phyloP scores from a whole-genome alignment of 2,797 vertebrate genomes.

The Chrysolophus pictus region DNA sequence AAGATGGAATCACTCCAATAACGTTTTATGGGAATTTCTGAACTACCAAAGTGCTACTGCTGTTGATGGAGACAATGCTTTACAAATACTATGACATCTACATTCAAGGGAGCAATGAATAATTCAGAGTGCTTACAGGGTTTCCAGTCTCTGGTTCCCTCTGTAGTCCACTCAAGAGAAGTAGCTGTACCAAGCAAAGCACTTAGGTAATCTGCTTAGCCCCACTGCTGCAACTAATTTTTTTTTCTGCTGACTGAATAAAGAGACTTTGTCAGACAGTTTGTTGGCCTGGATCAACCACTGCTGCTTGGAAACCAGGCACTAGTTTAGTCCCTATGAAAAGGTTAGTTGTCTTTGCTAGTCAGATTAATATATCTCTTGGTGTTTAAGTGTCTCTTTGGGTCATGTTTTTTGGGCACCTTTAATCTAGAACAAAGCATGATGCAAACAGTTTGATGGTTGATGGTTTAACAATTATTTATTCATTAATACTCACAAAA shows the following conservation, averaged over 20 bases:
- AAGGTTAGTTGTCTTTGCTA: background rate
- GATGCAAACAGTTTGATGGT: background rate
- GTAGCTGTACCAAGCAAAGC: background rate
- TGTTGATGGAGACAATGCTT: background rate
- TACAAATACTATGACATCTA: accelerated
- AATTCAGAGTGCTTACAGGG: background rate
- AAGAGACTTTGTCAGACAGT: background rate
- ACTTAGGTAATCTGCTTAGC: background rate
- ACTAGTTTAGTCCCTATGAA: too few species aligned
- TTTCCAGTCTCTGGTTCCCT: background rate
- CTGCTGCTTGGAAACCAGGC: background rate
- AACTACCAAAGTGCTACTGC: background rate
- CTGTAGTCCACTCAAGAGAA: background rate
- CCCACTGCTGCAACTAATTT: background rate
- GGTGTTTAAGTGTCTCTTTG: background rate
- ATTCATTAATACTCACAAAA: background rate
- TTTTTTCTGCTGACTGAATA: background rate
- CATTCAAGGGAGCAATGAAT: background rate
- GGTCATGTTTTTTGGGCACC: background rate
- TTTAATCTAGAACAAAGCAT: background rate
- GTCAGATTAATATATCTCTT: background rate
- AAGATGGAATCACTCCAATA: background rate
- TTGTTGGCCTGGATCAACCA: background rate
- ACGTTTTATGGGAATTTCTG: background rate
- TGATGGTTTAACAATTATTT: background rate